Base-by-base conservation (phyloP, 2,797 vertebrate genomes). In the Sylvilagus floridanus region DNA sequence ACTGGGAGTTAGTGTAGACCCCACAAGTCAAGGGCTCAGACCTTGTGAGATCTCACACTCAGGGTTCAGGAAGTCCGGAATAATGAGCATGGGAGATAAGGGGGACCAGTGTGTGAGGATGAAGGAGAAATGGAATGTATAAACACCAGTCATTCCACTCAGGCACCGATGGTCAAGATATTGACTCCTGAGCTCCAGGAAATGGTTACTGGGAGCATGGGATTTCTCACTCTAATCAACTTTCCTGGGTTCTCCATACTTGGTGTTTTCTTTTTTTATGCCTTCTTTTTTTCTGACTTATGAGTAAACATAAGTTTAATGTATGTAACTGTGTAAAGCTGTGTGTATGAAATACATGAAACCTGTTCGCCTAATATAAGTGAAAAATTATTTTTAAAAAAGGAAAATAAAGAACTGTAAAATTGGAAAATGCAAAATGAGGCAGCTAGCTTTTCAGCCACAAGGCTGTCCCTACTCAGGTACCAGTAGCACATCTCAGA, bases 201-300 rank as follows among this genome's bases (percentile, higher is more conserved):
- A 84, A 54, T 21, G 13, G 65, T 65, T 57, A 63, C 17, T 6
- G 65, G 42, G 32, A 47, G 16, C 24, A 10, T 76, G 24, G 62
- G 21, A 63, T 62, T 30, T 90, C 26, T 62, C 57, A 26, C 21
- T n/a, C 26, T 71, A 68, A 24, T 47, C 50, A 63, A 32, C 52
- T 32, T 73, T 42, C 9, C 57, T 84, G 66, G 7, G 16, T 32
- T 78, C 12, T 30, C 72, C 83, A 65, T 10, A 63, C 3, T 35
- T 28, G n/a, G 24, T 94, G 93, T 26, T 82, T 69, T 37, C 86
- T 94, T 26, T 52, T 83, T 71, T 83, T 92, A 37, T 96, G 93
- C 54, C 71, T 77, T 42, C 42, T 42, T 42, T 42, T 42, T 42
- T 42, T 37, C 37, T 37, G 37, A 37, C 37, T 37, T 37, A 3